Base-by-base conservation (phyloP, 2,797 vertebrate genomes). In the Silurus lanzhouensis region DNA sequence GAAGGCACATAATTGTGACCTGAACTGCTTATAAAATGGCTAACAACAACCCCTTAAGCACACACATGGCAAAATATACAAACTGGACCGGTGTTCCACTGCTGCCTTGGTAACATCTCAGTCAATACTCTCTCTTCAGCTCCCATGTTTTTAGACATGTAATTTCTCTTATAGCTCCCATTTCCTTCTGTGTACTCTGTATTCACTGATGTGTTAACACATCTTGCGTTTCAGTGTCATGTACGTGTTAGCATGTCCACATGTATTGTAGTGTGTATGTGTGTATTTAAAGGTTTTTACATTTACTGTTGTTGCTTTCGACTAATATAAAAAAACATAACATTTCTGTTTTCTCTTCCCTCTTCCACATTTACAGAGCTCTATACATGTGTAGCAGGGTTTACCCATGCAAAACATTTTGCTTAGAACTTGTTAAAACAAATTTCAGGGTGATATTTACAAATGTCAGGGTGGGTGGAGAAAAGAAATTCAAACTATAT, bases 151-250 rank as follows among this genome's bases (percentile, higher is more conserved):
- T 64, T 48, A 64, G 78, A 25, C 22, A 80, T 27, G 20, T 27
- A 80, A 80, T 48, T 46, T 20, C 75, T 20, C 57, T 38, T 60
- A 60, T 22, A 78, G 75, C 57, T 46, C 61, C 60, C 25, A 63
- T 80, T 64, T 63, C 13, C 14, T 44, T n/a, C 22, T 48, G 78
- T 64, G 61, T 80, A 52, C 61, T 78, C 57, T 58, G 27, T 60
- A 27, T 27, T 78, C 57, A 78, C 55, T 78, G 75, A 25, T 20
- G 25, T 27, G 74, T 58, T 58, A 31, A 15, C 55, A 72, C 68
- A 76, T 38, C 17, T 55, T 77, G 75, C 6, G 20, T 77, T 77
- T 20, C 52, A 20, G 55, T 77, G 17, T 58, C 44, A 74, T n/a
- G 70, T 72, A 48, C 20, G 13, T 25, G 63, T 66, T 27, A 8